Evolutionary conservation across 1,140 invertebrate species (phyloP).

Genomic region (Bombus affinis): DNA sequence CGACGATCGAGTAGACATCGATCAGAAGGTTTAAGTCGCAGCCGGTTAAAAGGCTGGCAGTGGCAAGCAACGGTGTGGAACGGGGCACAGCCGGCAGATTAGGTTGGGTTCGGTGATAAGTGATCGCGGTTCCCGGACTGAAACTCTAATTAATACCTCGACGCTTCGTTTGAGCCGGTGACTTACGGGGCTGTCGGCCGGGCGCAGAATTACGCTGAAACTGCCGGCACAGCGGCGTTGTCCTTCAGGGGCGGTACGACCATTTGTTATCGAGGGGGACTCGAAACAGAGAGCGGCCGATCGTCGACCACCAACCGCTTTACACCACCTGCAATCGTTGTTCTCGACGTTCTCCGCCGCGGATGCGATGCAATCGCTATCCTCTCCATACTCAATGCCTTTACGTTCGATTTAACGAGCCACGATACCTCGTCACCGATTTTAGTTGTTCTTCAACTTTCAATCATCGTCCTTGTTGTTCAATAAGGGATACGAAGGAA

Average conservation of each 20-base stretch:
- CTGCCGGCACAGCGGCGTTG: conserved; percentile 71
- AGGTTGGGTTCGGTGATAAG: conserved; percentile 79
- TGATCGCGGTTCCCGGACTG: conserved; percentile 79
- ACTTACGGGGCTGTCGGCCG: conserved; percentile 80
- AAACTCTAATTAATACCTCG: conserved; percentile 83
- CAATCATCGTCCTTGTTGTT: background rate
- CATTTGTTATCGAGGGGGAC: conserved; percentile 75
- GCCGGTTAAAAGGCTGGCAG: conserved; percentile 46
- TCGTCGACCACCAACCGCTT: background rate
- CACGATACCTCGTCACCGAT: background rate
- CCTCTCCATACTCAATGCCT: background rate
- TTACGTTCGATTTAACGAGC: conserved; percentile 30
- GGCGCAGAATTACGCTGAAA: conserved; percentile 76
- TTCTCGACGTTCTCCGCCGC: background rate
- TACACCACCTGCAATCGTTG: background rate
- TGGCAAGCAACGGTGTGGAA: background rate
- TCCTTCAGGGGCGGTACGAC: conserved; percentile 67
- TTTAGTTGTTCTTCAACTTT: background rate
- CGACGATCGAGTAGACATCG: conserved; percentile 56
- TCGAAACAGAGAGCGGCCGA: conserved; percentile 6
- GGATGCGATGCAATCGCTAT: conserved; percentile 21
- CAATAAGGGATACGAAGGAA: background rate
- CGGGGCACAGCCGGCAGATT: conserved; percentile 57
- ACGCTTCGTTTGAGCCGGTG: conserved; percentile 81
- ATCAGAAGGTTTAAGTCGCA: conserved; percentile 70